Evolutionary conservation across 1,140 invertebrate species (phyloP).

Genomic region (Neodiprion pinetum): DNA sequence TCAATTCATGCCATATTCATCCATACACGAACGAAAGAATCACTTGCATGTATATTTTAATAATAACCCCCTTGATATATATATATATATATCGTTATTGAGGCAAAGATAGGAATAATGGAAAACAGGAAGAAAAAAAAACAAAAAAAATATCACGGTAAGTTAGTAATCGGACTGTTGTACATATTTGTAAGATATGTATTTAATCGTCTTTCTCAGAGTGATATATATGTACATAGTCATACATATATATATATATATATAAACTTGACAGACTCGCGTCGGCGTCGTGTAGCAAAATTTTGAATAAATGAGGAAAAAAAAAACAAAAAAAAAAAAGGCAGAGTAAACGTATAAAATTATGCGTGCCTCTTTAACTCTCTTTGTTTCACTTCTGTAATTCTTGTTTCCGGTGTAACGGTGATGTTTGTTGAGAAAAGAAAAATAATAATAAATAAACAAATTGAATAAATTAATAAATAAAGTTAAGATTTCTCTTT

Average conservation of each 20-base stretch:
- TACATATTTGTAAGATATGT: not conserved
- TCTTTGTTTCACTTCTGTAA: too few relatives aligned
- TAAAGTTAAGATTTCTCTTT: not conserved
- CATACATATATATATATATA: not conserved
- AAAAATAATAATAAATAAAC: too few relatives aligned
- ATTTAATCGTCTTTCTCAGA: too few relatives aligned
- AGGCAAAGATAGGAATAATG: too few relatives aligned
- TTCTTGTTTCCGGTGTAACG: too few relatives aligned
- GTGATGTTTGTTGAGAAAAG: too few relatives aligned
- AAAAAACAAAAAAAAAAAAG: conserved; percentile 5
- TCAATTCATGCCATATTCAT: conserved; percentile 48
- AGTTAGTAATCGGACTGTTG: not conserved
- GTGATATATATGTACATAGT: not conserved
- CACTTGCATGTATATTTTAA: conserved; percentile 24
- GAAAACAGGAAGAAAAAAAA: not conserved
- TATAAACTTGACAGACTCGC: conserved; percentile 23
- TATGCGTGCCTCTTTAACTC: too few relatives aligned
- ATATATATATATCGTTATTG: too few relatives aligned
- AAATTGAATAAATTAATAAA: too few relatives aligned
- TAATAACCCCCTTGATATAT: too few relatives aligned
- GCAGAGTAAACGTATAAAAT: conserved; percentile 16
- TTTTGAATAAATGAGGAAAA: conserved; percentile 10
- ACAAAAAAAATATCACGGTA: not conserved
- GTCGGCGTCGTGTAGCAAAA: conserved; percentile 23
- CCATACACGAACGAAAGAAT: not conserved